Percentiles rank a stretch among this genome's conserved stretches.
Conservation (phyloP, 2,113 vertebrate genomes). For the Stomatorhinus ivindoensis region DNA sequence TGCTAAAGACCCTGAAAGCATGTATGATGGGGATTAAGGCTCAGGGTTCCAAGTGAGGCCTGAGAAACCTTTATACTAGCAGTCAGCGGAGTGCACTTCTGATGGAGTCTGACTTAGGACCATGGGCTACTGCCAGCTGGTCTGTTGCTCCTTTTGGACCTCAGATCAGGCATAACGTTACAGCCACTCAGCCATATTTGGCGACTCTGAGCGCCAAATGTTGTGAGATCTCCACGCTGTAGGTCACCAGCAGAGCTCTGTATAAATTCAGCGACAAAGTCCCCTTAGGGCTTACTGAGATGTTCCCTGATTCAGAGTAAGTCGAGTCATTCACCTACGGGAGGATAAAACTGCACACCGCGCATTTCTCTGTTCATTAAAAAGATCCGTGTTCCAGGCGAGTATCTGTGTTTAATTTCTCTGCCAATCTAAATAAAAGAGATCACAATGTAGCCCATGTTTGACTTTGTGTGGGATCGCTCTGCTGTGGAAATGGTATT, state of each 20-base stretch:
- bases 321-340: background rate
- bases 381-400: background rate
- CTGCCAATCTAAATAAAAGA: conserved; percentile 1
- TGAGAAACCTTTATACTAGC: background rate
- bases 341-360: background rate
- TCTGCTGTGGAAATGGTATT: background rate
- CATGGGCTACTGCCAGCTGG: background rate
- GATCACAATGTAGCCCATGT: background rate
- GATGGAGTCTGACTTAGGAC: background rate
- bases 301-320: background rate
- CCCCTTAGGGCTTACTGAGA: background rate
- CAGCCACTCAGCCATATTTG: background rate
- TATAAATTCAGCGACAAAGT: background rate
- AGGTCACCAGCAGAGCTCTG: background rate
- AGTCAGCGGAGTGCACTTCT: background rate
- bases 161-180: background rate
- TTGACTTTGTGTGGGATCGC: background rate
- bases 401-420: background rate
- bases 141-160: background rate
- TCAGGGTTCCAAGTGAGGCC: background rate
- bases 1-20: background rate
- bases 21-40: background rate
- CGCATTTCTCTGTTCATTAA: background rate
- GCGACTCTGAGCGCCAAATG: background rate
- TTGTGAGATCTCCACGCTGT: background rate